Evolutionary conservation across 2,797 vertebrate genomes (phyloP), one percentile per base, ranked within the genome.

Genomic region (Vipera ursinii): DNA sequence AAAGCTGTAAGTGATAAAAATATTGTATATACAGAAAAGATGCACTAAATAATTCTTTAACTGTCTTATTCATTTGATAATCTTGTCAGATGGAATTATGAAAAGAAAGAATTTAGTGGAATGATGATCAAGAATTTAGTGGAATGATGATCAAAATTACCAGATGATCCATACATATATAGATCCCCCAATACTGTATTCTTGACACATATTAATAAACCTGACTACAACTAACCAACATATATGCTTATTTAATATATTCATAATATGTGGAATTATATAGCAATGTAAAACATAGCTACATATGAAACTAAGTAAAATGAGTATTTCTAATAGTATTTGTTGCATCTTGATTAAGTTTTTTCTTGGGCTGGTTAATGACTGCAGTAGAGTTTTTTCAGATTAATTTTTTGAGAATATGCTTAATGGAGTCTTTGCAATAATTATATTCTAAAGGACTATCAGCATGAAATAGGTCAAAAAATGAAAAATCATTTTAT

Each of bases 1-100:
- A 85, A 85, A 44, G 9, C 38, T 65, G 59, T 38, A 89, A 48
- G 53, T 82, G 28, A 57, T 38, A 53, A 13, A 53, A 82, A 89
- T 24, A 55, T 12, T 53, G 73, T 73, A 22, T 38, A 90, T 88
- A 12, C 63, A 57, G 1, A 85, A 38, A 88, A 88, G 12, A 48
- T 85, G 17, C 12, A 32, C 15, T 73, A 91, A 91, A 56, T 44
- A 88, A 10, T 38, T 24, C 7, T 17, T n/a, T 69, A 93, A 93
- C 20, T 7, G 0, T 0, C 0, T 1, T 89, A 55, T 3, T 6
- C 28, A 92, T 87, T 85, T 78, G 22, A 6, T 55, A 48, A 60
- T n/a, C 13, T 24, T 88, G 55, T 26, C 4, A 60, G 15, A 73
- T 1, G 17, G 26, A 6, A 32, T 26, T 82, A 56, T 22, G 38